Percentiles rank a stretch among this genome's conserved stretches.
phyloP scores from a whole-genome alignment of 2,888 invertebrate genomes.

The Micropterix aruncella region DNA sequence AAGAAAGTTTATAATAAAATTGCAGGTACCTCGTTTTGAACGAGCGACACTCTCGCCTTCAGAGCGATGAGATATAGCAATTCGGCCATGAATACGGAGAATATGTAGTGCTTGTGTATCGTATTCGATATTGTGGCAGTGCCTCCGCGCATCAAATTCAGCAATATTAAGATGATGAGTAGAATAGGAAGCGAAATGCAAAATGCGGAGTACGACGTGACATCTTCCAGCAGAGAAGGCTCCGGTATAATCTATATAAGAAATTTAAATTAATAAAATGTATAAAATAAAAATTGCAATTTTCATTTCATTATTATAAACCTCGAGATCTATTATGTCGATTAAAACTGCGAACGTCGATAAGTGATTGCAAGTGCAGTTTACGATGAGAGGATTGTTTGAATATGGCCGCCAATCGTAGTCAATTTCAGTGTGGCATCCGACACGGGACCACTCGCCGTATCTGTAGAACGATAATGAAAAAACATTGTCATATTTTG shows the following conservation, averaged over 20 bases:
- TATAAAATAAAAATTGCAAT: neutral
- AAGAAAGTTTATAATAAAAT: neutral
- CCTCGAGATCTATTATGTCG: slow-evolving; percentile 81
- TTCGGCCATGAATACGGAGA: slow-evolving; percentile 79
- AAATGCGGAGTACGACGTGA: slow-evolving; percentile 82
- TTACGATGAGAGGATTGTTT: slow-evolving; percentile 53
- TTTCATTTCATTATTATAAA: slow-evolving; percentile 17
- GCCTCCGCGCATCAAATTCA: slow-evolving; percentile 71
- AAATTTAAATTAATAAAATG: slow-evolving; percentile 6
- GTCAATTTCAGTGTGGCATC: slow-evolving; percentile 72
- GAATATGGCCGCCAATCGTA: slow-evolving; percentile 45
- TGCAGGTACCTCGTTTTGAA: slow-evolving; percentile 61
- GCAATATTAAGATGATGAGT: slow-evolving; percentile 60
- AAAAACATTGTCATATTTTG: no score
- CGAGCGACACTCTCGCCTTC: slow-evolving; percentile 65
- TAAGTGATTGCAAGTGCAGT: slow-evolving; percentile 86
- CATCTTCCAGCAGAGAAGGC: slow-evolving; percentile 71
- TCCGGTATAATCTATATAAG: slow-evolving; percentile 62
- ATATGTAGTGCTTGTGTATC: slow-evolving; percentile 86
- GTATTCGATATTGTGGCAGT: slow-evolving; percentile 82
- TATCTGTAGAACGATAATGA: slow-evolving; percentile 25
- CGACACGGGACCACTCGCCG: slow-evolving; percentile 81
- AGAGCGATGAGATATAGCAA: slow-evolving; percentile 76
- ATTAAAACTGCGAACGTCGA: slow-evolving; percentile 86
- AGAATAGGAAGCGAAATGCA: slow-evolving; percentile 71